These are phyloP conservation scores for Perca fluviatilis DNA, from an alignment of 2,113 vertebrate genomes.

Conservation along the genomic window DNA sequence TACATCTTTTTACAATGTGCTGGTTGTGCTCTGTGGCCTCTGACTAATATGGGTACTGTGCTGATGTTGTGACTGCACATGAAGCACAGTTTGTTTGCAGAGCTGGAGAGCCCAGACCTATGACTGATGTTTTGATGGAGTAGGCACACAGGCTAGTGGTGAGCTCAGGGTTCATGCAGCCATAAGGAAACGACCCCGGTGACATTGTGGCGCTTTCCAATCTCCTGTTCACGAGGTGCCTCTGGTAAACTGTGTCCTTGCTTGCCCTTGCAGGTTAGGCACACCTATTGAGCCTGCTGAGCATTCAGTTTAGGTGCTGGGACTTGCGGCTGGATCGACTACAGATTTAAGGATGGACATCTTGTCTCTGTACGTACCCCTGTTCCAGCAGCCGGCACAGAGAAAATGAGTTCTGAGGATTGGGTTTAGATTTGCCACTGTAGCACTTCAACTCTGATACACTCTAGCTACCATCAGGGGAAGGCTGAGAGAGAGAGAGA, in stretches of 20 bases:
- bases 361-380: slow-evolving; percentile 57
- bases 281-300: slow-evolving; percentile 56
- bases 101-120: slow-evolving; percentile 48
- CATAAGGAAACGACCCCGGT: slow-evolving; percentile 67
- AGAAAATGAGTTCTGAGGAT: slow-evolving; percentile 83
- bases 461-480: slow-evolving; percentile 75
- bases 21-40: slow-evolving; percentile 31
- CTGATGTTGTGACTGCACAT: slow-evolving; percentile 42
- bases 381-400: slow-evolving; percentile 49
- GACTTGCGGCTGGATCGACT: slow-evolving; percentile 60
- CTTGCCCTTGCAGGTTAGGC: slow-evolving; percentile 73
- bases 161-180: slow-evolving; percentile 61
- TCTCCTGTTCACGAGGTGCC: slow-evolving; percentile 44
- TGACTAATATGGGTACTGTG: slow-evolving; percentile 32
- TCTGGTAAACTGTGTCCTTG: slow-evolving; percentile 72
- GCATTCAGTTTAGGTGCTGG: slow-evolving; percentile 53
- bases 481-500: slow-evolving; percentile 70
- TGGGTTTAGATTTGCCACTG: slow-evolving; percentile 82
- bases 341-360: slow-evolving; percentile 70
- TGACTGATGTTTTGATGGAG: slow-evolving; percentile 75
- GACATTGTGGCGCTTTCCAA: slow-evolving; percentile 63
- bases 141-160: slow-evolving; percentile 36
- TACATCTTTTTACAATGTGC: slow-evolving; percentile 33
- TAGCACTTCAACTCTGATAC: slow-evolving; percentile 82
- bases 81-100: slow-evolving; percentile 41